These are phyloP conservation scores for Ovis aries DNA, from an alignment of 2,113 vertebrate species.

Conservation along the genomic window DNA sequence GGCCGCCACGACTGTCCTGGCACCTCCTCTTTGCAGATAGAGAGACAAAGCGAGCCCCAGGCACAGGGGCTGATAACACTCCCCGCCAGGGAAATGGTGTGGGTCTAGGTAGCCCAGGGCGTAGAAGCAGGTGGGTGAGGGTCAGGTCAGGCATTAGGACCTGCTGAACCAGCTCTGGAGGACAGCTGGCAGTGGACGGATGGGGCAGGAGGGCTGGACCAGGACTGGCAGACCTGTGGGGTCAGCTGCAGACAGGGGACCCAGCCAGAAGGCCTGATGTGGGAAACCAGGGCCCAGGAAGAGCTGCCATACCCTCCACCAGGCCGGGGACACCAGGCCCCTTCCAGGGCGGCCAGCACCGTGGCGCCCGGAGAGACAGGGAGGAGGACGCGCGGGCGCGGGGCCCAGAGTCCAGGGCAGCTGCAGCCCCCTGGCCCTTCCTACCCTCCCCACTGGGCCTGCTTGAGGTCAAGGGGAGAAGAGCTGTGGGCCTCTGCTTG, in stretches of 20 bases:
- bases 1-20: too few species aligned
- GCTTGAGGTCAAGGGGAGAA: background rate
- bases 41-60: background rate
- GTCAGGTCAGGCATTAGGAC: background rate
- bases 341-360: background rate
- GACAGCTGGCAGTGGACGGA: background rate
- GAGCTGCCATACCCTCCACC: background rate
- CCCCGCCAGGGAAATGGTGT: rapidly evolving
- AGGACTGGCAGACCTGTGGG: background rate
- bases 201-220: background rate
- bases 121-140: background rate
- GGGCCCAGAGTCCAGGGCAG: background rate
- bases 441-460: too few species aligned
- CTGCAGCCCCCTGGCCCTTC: background rate
- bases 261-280: background rate
- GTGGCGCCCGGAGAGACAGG: background rate
- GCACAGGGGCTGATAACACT: background rate
- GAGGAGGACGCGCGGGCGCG: rapidly evolving
- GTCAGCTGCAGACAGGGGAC: too few species aligned
- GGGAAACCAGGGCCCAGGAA: background rate
- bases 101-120: background rate
- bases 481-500: background rate
- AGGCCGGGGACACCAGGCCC: background rate
- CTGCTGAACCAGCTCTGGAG: background rate
- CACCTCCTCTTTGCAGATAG: background rate